phyloP scores from a whole-genome alignment of 2,797 vertebrate species.

The Fringilla coelebs region DNA sequence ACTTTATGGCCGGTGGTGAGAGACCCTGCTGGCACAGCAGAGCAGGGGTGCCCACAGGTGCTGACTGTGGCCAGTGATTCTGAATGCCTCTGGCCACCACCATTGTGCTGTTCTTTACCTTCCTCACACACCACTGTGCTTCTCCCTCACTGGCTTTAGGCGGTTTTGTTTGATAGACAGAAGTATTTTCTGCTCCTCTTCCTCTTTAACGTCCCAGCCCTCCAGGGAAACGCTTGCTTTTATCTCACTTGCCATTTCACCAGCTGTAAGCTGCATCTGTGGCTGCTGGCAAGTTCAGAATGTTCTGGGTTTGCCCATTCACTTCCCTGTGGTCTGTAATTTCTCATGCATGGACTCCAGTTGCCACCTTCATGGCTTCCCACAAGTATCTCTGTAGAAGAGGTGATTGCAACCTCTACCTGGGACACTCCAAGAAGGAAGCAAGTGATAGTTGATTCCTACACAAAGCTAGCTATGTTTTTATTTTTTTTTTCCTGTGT shows the following conservation, averaged over 20 bases:
- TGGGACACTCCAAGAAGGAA: neutral
- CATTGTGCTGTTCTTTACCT: neutral
- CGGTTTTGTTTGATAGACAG: neutral
- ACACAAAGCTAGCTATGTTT: neutral
- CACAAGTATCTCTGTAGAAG: neutral
- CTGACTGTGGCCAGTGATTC: neutral
- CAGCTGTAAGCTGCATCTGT: neutral
- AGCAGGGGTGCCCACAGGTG: neutral
- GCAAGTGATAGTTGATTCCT: neutral
- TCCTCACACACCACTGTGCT: neutral
- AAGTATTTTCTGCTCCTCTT: neutral
- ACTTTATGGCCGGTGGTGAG: accelerated
- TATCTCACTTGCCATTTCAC: neutral
- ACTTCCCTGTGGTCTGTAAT: neutral
- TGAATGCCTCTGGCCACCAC: neutral
- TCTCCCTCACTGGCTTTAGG: neutral
- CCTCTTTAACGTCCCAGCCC: neutral
- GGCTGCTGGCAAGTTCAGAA: neutral
- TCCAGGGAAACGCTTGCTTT: neutral
- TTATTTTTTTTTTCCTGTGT: neutral
- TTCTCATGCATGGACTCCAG: neutral
- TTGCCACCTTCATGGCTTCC: neutral
- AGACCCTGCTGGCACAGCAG: neutral
- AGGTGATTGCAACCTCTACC: neutral
- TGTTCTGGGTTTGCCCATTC: neutral